These are phyloP conservation scores for Eutolmus rufibarbis DNA, from an alignment of 2,888 invertebrate species.

Conservation along the genomic window DNA sequence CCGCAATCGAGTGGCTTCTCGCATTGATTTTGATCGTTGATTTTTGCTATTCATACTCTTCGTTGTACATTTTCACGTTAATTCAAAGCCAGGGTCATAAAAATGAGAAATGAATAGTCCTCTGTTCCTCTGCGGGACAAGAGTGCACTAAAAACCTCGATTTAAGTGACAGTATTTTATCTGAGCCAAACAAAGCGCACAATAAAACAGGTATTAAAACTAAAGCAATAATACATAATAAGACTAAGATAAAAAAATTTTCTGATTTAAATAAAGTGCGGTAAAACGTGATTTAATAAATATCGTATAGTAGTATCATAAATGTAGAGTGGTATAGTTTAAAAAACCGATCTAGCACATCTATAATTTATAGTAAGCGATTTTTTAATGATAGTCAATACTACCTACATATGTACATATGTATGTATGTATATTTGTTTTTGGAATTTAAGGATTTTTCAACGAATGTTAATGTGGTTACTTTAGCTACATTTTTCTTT, in stretches of 20 bases:
- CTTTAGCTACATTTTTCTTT: too few relatives aligned
- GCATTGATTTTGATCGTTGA: neutral
- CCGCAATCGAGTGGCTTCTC: neutral
- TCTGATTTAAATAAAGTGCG: neutral
- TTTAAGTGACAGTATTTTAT: neutral
- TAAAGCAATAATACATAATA: too few relatives aligned
- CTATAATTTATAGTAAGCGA: too few relatives aligned
- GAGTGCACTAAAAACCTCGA: neutral
- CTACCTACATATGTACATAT: too few relatives aligned
- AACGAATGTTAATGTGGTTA: too few relatives aligned
- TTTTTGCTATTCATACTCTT: neutral
- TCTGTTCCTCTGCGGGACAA: neutral
- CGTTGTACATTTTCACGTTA: neutral
- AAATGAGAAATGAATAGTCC: neutral
- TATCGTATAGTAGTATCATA: too few relatives aligned
- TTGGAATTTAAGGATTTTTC: too few relatives aligned
- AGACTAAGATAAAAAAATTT: neutral
- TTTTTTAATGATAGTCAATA: too few relatives aligned
- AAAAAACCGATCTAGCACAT: too few relatives aligned
- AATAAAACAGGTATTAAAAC: neutral
- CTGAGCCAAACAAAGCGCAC: neutral
- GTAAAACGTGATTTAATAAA: too few relatives aligned
- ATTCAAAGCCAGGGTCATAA: neutral
- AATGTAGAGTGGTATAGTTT: too few relatives aligned
- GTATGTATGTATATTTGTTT: too few relatives aligned